Percentiles rank a stretch among this genome's conserved stretches.
Evolutionary conservation across 1,140 invertebrate species (phyloP).

Genomic region (Cyphomyrmex costatus): DNA sequence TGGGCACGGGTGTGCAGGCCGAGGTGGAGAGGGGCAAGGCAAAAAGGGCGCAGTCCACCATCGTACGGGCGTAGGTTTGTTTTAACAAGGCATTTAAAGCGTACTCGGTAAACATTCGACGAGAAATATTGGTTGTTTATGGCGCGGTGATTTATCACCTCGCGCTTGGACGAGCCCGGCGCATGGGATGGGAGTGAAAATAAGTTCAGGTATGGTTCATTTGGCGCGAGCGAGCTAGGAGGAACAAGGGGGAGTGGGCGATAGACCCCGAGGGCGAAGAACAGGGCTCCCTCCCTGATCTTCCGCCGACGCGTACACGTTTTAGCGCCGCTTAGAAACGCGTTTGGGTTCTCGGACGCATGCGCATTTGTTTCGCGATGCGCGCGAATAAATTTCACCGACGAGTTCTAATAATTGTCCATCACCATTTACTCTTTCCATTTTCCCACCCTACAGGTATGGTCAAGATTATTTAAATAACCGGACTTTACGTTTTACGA

Average conservation of each 20-base stretch:
- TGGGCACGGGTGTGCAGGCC: not conserved
- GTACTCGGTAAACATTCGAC: conserved; percentile 87
- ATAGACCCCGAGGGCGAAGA: conserved; percentile 42
- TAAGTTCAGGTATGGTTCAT: conserved; percentile 78
- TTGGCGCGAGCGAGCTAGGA: conserved; percentile 57
- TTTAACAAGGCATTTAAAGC: conserved; percentile 87
- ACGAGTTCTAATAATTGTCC: conserved; percentile 66
- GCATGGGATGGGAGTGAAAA: conserved; percentile 72
- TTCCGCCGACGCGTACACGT: conserved; percentile 59
- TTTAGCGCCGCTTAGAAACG: conserved; percentile 76
- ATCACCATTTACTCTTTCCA: not conserved
- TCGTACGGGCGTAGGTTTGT: conserved; percentile 85
- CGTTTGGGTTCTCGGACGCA: conserved; percentile 3
- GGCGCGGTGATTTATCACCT: conserved; percentile 86
- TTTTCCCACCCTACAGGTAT: not conserved
- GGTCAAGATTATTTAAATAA: not conserved
- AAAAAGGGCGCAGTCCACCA: conserved; percentile 71
- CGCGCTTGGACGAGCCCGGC: conserved; percentile 68
- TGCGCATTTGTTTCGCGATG: conserved; percentile 72
- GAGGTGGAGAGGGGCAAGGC: conserved; percentile 51
- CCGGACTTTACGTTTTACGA: not conserved
- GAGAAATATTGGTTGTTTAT: conserved; percentile 87
- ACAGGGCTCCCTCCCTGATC: not conserved
- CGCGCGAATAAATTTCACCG: conserved; percentile 73
- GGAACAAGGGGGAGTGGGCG: conserved; percentile 31